These are phyloP conservation scores for Caranx ignobilis DNA, from an alignment of 2,113 vertebrate species.

Conservation along the genomic window DNA sequence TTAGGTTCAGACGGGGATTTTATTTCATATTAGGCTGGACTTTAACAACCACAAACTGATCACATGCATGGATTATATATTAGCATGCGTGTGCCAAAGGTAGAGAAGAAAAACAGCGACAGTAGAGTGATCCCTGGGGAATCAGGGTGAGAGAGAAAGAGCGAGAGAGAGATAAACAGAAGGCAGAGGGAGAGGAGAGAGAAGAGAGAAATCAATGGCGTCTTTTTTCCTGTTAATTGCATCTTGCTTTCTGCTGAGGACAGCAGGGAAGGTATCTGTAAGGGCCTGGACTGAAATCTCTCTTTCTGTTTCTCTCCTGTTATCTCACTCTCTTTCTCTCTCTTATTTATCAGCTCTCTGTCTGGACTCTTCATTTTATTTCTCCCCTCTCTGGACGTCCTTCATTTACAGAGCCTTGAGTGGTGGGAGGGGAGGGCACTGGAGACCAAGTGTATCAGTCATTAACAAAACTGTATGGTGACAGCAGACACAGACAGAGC, in stretches of 20 bases:
- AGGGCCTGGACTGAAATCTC: conserved; percentile 55
- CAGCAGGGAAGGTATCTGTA: conserved; percentile 71
- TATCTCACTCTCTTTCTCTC: conserved; percentile 24
- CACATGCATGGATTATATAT: conserved; percentile 68
- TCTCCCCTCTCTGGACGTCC: conserved; percentile 37
- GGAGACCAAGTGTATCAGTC: not conserved
- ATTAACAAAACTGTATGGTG: conserved; percentile 45
- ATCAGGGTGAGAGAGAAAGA: conserved; percentile 22
- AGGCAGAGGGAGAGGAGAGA: conserved; percentile 48
- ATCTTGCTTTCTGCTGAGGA: conserved; percentile 76
- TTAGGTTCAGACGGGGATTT: not conserved
- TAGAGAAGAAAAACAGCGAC: conserved; percentile 57
- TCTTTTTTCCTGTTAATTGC: conserved; percentile 76
- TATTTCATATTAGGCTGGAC: conserved; percentile 49
- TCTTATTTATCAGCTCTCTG: conserved; percentile 48
- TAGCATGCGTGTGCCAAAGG: conserved; percentile 51
- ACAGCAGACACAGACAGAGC: conserved; percentile 29
- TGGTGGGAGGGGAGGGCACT: conserved; percentile 26
- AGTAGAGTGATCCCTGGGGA: conserved; percentile 54
- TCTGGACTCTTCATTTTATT: conserved; percentile 42
- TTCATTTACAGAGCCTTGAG: conserved; percentile 73
- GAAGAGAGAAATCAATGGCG: conserved; percentile 71
- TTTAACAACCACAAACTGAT: conserved; percentile 47
- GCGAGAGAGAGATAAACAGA: conserved; percentile 52
- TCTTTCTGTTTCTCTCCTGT: conserved; percentile 33